A percentile compares a stretch with the other conserved stretches of the same genome.
phyloP scores from a whole-genome alignment of 2,888 invertebrate genomes.

The Pyrocoelia pectoralis region DNA sequence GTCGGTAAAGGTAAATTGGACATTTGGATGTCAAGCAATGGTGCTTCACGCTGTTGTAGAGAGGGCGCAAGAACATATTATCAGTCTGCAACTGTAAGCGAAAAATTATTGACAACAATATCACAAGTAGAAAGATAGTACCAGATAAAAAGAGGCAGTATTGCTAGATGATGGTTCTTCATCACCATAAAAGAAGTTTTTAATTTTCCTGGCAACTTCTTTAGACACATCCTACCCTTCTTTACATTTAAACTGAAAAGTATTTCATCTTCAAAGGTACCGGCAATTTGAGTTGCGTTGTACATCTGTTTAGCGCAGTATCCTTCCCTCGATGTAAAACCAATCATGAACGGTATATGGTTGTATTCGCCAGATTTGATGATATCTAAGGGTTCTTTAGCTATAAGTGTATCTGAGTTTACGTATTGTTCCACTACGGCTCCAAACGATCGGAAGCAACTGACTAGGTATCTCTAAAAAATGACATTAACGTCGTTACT shows the following conservation, averaged over 20 bases:
- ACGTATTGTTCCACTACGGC: conserved; percentile 45
- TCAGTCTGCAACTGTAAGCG: conserved; percentile 52
- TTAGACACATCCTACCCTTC: conserved; percentile 30
- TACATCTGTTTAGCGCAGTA: background rate
- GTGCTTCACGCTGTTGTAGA: conserved; percentile 39
- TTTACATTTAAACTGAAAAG: background rate
- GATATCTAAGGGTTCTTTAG: conserved; percentile 47
- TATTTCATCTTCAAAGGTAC: conserved; percentile 6
- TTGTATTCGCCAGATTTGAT: conserved; percentile 50
- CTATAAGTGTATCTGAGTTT: conserved; percentile 47
- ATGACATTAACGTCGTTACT: background rate
- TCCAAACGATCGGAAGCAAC: background rate
- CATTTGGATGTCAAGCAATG: conserved; percentile 43
- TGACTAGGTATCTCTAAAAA: background rate
- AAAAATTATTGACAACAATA: conserved; percentile 20
- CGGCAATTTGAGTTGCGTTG: background rate
- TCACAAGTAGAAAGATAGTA: background rate
- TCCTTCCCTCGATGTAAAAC: conserved; percentile 35
- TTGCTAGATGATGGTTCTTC: conserved; percentile 29
- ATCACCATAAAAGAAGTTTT: conserved; percentile 38
- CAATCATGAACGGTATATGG: conserved; percentile 54
- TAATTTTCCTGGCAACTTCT: conserved; percentile 37
- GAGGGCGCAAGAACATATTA: conserved; percentile 45
- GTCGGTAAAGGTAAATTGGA: conserved; percentile 51
- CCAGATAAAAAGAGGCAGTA: conserved; percentile 16